These are phyloP conservation scores for Neria commutata DNA, from an alignment of 2,888 invertebrate genomes.

Conservation along the genomic window DNA sequence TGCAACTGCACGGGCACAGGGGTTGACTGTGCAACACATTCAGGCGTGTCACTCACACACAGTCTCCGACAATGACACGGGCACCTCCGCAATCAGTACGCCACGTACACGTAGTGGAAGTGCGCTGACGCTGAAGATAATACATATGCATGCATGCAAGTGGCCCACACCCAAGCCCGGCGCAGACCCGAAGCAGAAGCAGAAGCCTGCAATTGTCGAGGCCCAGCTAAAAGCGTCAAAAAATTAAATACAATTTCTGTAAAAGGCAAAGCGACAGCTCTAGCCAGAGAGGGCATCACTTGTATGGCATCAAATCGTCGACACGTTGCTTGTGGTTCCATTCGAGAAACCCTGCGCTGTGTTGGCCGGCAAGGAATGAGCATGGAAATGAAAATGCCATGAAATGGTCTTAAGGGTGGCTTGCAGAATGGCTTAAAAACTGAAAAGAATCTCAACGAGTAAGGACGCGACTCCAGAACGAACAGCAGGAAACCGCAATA, in stretches of 20 bases:
- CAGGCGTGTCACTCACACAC: conserved; percentile 3
- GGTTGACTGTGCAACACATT: neutral
- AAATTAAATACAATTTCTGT: conserved; percentile 47
- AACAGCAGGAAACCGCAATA: too few species aligned
- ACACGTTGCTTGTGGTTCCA: conserved; percentile 2
- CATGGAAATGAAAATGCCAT: too few species aligned
- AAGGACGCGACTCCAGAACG: too few species aligned
- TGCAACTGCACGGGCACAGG: conserved; percentile 36
- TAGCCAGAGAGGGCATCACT: conserved; percentile 36
- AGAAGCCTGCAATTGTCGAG: conserved; percentile 10
- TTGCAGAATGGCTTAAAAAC: too few species aligned
- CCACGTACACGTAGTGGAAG: neutral
- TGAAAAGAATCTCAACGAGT: too few species aligned
- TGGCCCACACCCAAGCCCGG: neutral
- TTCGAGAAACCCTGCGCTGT: conserved; percentile 44
- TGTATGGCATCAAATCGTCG: conserved; percentile 50
- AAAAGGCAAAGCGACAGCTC: neutral
- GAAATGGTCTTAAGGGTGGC: too few species aligned
- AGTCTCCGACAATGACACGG: conserved; percentile 2
- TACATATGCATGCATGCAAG: neutral
- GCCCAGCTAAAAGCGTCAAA: conserved; percentile 41
- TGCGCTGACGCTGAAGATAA: neutral
- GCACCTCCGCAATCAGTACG: conserved; percentile 6
- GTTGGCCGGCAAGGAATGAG: too few species aligned
- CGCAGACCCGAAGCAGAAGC: neutral